Evolutionary conservation across 2,113 vertebrate genomes (phyloP).

Genomic region (Leptocoma aspasia): DNA sequence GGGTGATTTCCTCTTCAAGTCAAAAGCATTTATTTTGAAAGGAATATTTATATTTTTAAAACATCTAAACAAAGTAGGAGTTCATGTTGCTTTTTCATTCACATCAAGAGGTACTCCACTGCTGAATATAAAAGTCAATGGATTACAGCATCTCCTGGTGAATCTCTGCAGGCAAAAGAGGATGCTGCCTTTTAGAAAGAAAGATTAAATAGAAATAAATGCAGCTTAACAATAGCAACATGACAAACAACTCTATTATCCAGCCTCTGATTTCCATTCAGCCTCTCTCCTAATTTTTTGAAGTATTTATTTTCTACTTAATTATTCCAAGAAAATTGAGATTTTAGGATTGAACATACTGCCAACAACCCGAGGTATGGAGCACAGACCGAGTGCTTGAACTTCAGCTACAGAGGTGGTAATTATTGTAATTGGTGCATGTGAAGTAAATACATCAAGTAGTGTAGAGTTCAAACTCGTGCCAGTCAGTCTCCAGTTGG

Average conservation of each 20-base stretch:
- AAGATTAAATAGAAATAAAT: background rate
- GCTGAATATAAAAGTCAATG: background rate
- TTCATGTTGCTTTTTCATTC: background rate
- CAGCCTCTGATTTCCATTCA: background rate
- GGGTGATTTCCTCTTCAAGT: background rate
- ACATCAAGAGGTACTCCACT: background rate
- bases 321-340: constrained; percentile 35
- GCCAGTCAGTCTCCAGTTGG: constrained; percentile 58
- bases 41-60: background rate
- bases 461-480: constrained; percentile 38
- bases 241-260: background rate
- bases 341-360: background rate
- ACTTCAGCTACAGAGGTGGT: constrained; percentile 34
- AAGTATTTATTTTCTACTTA: constrained; percentile 7
- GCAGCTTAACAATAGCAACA: background rate
- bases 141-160: background rate
- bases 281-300: background rate
- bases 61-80: background rate
- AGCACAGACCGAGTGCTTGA: background rate
- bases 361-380: constrained; percentile 42
- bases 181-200: background rate
- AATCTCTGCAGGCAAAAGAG: background rate
- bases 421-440: constrained; percentile 58
- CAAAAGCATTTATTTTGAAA: background rate
- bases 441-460: constrained; percentile 34